Evolutionary conservation across 2,113 vertebrate species (phyloP).

Genomic region (Paramormyrops kingsleyae): DNA sequence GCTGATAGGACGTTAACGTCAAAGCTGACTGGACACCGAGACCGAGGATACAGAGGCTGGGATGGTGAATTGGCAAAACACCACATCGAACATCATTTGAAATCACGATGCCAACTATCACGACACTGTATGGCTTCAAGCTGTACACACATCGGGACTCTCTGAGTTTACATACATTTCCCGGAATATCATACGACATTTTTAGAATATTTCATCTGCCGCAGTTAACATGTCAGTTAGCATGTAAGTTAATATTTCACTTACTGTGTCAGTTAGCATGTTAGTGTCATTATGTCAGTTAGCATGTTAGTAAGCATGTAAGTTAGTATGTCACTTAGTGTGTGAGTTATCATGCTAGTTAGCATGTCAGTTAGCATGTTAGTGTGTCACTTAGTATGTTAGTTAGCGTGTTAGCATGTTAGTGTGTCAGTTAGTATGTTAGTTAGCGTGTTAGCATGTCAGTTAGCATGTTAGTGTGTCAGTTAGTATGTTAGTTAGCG

Average conservation of each 20-base stretch:
- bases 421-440: too few species aligned
- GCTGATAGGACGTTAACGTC: not conserved
- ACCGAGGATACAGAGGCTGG: not conserved
- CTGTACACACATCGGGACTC: not conserved
- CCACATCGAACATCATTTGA: not conserved
- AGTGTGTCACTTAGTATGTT: too few species aligned
- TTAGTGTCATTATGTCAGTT: not conserved
- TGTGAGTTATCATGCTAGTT: too few species aligned
- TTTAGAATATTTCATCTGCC: not conserved
- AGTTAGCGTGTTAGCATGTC: too few species aligned
- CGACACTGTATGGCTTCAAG: not conserved
- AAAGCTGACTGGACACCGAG: not conserved
- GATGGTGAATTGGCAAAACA: not conserved
- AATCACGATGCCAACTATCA: not conserved
- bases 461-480: too few species aligned
- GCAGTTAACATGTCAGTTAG: not conserved
- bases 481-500: too few species aligned
- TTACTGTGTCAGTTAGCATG: too few species aligned
- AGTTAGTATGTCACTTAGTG: too few species aligned
- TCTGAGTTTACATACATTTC: not conserved
- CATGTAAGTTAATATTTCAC: not conserved
- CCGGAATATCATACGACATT: not conserved
- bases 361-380: too few species aligned
- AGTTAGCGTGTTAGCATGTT: not conserved
- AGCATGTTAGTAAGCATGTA: not conserved